Evolutionary conservation across 30 jellyfish, hydroid and myxozoan species (phyloP).

Genomic region (Aurelia sp.): DNA sequence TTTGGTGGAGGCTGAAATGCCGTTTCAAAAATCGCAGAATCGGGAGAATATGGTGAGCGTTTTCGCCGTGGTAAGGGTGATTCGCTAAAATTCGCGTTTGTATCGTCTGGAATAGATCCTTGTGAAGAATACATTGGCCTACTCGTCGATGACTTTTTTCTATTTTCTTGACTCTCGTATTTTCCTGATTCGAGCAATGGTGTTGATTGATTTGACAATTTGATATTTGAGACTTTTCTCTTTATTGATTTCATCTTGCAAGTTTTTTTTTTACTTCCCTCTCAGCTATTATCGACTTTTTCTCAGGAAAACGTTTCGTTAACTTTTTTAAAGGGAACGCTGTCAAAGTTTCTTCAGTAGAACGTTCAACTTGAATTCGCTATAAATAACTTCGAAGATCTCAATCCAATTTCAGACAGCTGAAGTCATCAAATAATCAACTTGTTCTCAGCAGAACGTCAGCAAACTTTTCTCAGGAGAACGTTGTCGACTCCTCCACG

Average conservation of each 20-base stretch:
- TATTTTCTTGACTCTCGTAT: background rate
- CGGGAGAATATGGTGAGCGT: slow-evolving; percentile 22
- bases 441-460: no score
- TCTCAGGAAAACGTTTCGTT: no score
- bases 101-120: slow-evolving; percentile 12
- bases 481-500: no score
- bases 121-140: background rate
- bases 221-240: background rate
- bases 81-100: background rate
- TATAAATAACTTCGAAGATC: no score
- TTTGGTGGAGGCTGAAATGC: slow-evolving; percentile 16
- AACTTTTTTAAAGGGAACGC: no score
- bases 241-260: slow-evolving; percentile 33
- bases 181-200: slow-evolving; percentile 13
- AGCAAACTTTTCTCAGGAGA: no score
- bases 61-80: background rate
- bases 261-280: background rate
- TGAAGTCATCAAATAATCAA: background rate
- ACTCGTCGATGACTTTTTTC: background rate
- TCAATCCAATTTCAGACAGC: no score
- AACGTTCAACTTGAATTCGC: no score
- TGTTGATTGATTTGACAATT: slow-evolving; percentile 6
- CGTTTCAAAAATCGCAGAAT: slow-evolving; percentile 12
- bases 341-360: no score
- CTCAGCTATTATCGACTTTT: background rate